Percentiles rank a stretch among this genome's conserved stretches.
Evolutionary conservation across 2,888 invertebrate genomes (phyloP).

Genomic region (Agrilus mali): DNA sequence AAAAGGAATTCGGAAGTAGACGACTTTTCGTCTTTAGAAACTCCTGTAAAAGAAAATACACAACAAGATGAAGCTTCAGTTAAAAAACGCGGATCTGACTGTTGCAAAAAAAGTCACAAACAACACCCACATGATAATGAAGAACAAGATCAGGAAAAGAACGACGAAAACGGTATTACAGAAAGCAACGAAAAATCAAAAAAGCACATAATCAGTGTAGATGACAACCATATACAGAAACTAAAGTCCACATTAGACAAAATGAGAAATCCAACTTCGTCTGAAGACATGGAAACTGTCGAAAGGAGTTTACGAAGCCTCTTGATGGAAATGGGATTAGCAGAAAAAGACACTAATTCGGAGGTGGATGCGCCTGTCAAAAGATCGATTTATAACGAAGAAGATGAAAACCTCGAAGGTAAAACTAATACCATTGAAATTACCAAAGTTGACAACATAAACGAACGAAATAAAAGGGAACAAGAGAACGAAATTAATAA

Average conservation of each 20-base stretch:
- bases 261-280: constrained; percentile 6
- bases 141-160: not conserved
- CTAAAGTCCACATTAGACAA: constrained; percentile 5
- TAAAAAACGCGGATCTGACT: too few relatives aligned
- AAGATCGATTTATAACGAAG: constrained; percentile 10
- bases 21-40: too few relatives aligned
- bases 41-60: too few relatives aligned
- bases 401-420: constrained; percentile 20
- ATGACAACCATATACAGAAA: constrained; percentile 5
- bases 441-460: constrained; percentile 10
- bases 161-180: not conserved
- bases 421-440: constrained; percentile 17
- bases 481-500: not conserved
- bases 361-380: constrained; percentile 3
- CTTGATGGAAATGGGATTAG: constrained; percentile 17
- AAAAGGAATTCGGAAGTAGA: too few relatives aligned
- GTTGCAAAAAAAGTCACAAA: too few relatives aligned
- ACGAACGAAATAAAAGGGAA: constrained; percentile 14
- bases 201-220: constrained; percentile 1
- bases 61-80: too few relatives aligned
- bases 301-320: constrained; percentile 18
- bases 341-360: constrained; percentile 10
- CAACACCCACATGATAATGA: not conserved
- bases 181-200: not conserved
- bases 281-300: constrained; percentile 15